A percentile compares a stretch with the other conserved stretches of the same genome.
Conservation (phyloP, 2,888 invertebrate species). For the Chrysolina haemoptera region DNA sequence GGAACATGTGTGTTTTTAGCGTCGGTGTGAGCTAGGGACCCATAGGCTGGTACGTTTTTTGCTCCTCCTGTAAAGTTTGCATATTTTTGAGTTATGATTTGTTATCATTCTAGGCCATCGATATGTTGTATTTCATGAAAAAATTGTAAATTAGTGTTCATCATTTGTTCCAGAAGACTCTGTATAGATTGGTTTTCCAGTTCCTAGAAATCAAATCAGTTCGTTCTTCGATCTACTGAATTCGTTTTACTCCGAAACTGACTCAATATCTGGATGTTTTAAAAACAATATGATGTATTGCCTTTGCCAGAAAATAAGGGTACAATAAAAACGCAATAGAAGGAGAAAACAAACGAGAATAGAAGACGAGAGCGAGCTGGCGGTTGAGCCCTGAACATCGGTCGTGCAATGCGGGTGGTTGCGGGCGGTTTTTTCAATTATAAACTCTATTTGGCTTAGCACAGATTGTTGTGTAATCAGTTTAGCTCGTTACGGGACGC, state of each 20-base stretch:
- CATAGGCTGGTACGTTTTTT: no score
- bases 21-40: no score
- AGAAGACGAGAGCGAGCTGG: conserved; percentile 45
- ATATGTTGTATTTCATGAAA: no score
- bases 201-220: background rate
- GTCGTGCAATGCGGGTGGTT: conserved; percentile 52
- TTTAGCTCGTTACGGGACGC: conserved; percentile 70
- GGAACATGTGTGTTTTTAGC: no score
- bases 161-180: no score
- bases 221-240: background rate
- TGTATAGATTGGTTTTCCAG: background rate
- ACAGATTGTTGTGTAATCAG: conserved; percentile 72
- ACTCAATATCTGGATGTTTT: conserved; percentile 16
- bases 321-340: conserved; percentile 48
- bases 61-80: no score
- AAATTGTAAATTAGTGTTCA: no score
- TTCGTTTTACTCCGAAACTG: background rate
- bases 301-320: conserved; percentile 26
- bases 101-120: no score
- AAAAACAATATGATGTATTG: conserved; percentile 31
- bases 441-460: conserved; percentile 72
- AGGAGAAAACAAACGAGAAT: conserved; percentile 49
- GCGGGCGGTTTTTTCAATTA: conserved; percentile 71
- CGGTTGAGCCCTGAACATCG: conserved; percentile 25
- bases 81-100: no score